Base-by-base conservation (phyloP, 2,888 invertebrate genomes). In the Saturnia pavonia region DNA sequence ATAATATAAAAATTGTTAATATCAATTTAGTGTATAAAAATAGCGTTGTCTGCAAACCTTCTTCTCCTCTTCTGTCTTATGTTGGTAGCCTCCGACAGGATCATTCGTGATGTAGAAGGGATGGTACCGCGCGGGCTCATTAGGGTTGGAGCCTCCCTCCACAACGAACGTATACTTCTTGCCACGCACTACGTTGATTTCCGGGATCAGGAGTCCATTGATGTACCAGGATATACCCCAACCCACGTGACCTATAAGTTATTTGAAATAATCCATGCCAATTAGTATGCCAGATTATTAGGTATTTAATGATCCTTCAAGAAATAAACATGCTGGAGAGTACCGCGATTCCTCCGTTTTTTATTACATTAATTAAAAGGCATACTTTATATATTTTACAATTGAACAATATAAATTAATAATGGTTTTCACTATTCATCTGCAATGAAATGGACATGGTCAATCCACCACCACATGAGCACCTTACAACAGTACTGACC, bases 221-320 rank as follows among this genome's bases (percentile, higher is more conserved):
- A 99, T 97, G 94, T 98, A 99, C 98, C 98, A 98, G 0, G 97
- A 96, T 74, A 98, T 97, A 43, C 98, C 98, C 98, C 98, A 98
- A 51, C 98, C 98, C 25, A 98, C 98, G 88, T 98, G 97, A 75
- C 98, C 98, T 98, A 79, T 27, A 54, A 54, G 19, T 54, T 51
- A 54, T 22, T 54, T n/a, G 2, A n/a, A 51, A 8, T n/a, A 51
- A 51, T n/a, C 14, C 48, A 48, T 48, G 48, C 19, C 19, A 19
- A 16, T 48, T 48, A 19, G 3, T 19, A 48, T 16, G 19, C 19
- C 16, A 4, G 7, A 6, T 48, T 48, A 0, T 7, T 6, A 19
- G 16, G 16, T 48, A 16, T 48, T 48, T 48, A 14, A 45, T 2
- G 45, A 12, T 45, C 34, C 34, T 34, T 34, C 6, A 34, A 34